Evolutionary conservation across 2,888 invertebrate species (phyloP).

Genomic region (Acronicta aceris): DNA sequence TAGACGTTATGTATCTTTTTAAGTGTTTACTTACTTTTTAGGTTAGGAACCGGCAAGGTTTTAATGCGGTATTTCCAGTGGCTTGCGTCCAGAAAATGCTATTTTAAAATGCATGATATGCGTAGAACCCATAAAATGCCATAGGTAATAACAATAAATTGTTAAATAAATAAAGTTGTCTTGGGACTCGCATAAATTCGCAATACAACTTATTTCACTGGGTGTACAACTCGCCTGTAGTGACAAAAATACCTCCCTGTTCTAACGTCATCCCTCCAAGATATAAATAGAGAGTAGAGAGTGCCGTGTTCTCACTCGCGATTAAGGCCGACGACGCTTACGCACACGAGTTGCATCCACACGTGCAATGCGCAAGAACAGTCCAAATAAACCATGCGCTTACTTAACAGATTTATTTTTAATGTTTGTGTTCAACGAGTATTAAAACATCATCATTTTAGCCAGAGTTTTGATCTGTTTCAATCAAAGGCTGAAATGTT

Average conservation of each 20-base stretch:
- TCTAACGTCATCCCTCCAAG: constrained; percentile 71
- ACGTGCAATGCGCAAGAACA: constrained; percentile 52
- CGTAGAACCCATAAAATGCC: neutral
- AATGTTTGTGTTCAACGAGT: constrained; percentile 38
- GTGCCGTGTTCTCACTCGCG: constrained; percentile 64
- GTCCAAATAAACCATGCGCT: constrained; percentile 52
- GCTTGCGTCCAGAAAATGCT: too few species aligned
- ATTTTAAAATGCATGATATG: too few species aligned
- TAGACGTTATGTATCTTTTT: constrained; percentile 31
- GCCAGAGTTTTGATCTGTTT: constrained; percentile 37
- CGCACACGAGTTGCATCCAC: constrained; percentile 61
- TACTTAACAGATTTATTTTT: constrained; percentile 50
- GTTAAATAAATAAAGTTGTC: constrained; percentile 12
- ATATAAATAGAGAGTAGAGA: constrained; percentile 79
- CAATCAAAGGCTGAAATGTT: constrained; percentile 24
- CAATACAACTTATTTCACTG: constrained; percentile 43
- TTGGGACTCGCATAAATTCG: constrained; percentile 31
- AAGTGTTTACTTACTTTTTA: constrained; percentile 8
- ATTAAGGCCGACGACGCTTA: constrained; percentile 75
- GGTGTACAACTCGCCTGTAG: constrained; percentile 37
- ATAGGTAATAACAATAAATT: constrained; percentile 13
- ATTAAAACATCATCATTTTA: constrained; percentile 45
- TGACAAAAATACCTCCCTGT: constrained; percentile 69
- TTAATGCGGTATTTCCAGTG: neutral
- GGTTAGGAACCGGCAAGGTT: neutral